Conservation (phyloP, 2,888 invertebrate genomes). For the Eretmocerus hayati region DNA sequence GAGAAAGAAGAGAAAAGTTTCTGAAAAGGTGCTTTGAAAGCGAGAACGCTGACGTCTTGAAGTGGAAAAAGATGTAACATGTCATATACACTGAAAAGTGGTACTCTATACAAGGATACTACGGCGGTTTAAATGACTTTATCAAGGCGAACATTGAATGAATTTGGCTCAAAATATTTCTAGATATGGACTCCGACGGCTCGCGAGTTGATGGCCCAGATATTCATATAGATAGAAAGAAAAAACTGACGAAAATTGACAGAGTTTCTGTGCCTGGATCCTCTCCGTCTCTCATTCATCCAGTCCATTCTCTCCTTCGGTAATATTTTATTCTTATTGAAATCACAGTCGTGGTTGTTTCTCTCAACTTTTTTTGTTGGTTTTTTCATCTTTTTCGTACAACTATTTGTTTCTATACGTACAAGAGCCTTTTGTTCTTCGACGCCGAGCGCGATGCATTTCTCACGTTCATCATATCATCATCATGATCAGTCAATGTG, state of each 20-base stretch:
- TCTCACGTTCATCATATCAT: slow-evolving; percentile 14
- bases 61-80: too few species aligned
- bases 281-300: slow-evolving; percentile 17
- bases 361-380: not conserved
- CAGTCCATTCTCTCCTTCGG: slow-evolving; percentile 20
- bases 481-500: slow-evolving; percentile 17
- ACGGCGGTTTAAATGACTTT: too few species aligned
- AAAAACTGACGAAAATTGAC: not conserved
- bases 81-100: not conserved
- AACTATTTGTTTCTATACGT: slow-evolving; percentile 39
- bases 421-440: slow-evolving; percentile 35
- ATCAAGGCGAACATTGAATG: too few species aligned
- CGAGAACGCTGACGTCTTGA: too few species aligned
- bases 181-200: not conserved
- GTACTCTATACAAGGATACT: too few species aligned
- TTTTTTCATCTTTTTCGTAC: slow-evolving; percentile 4
- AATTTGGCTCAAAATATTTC: too few species aligned
- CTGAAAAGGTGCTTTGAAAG: too few species aligned
- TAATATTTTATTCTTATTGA: slow-evolving; percentile 34
- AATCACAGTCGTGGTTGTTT: slow-evolving; percentile 41
- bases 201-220: not conserved
- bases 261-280: slow-evolving; percentile 1
- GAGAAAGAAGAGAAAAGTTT: too few species aligned
- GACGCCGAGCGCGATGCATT: slow-evolving; percentile 33
- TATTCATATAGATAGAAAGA: too few species aligned